A percentile compares a stretch with the other conserved stretches of the same genome.
phyloP scores from a whole-genome alignment of 2,888 invertebrate genomes.

The Cartodere bifasciata region DNA sequence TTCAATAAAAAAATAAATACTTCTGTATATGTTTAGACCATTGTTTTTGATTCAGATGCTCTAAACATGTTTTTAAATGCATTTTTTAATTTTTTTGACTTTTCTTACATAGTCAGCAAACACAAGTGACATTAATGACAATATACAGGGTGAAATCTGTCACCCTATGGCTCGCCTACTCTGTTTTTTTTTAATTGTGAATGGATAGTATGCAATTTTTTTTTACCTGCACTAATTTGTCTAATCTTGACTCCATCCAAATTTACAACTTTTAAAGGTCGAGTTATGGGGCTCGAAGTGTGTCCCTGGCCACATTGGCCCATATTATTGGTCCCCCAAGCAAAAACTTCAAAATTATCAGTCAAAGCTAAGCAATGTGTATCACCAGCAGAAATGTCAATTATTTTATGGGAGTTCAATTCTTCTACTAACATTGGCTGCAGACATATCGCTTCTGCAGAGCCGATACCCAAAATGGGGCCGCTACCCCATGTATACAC shows the following conservation, averaged over 20 bases:
- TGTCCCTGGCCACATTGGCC: slow-evolving; percentile 53
- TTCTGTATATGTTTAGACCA: too few relatives aligned
- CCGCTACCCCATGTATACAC: slow-evolving; percentile 52
- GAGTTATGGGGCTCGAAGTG: slow-evolving; percentile 42
- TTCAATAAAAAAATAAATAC: too few relatives aligned
- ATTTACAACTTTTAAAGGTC: slow-evolving; percentile 43
- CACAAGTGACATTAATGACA: too few relatives aligned
- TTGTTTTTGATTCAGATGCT: too few relatives aligned
- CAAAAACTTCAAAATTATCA: slow-evolving; percentile 40
- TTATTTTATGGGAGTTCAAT: slow-evolving; percentile 37
- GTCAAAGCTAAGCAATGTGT: slow-evolving; percentile 48
- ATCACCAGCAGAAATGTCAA: slow-evolving; percentile 49
- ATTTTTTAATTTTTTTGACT: too few relatives aligned
- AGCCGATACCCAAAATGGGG: slow-evolving; percentile 44
- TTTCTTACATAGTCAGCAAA: too few relatives aligned
- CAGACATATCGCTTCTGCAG: slow-evolving; percentile 41
- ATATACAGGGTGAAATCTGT: too few relatives aligned
- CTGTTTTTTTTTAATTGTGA: too few relatives aligned
- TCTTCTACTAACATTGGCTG: slow-evolving; percentile 43
- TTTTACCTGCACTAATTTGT: slow-evolving; percentile 46
- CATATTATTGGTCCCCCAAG: slow-evolving; percentile 52
- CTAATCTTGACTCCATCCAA: slow-evolving; percentile 40
- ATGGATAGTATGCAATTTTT: too few relatives aligned
- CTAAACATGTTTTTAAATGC: too few relatives aligned
- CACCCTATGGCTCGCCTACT: too few relatives aligned